Conservation (phyloP, 2,888 invertebrate genomes). For the Calameuta filiformis region DNA sequence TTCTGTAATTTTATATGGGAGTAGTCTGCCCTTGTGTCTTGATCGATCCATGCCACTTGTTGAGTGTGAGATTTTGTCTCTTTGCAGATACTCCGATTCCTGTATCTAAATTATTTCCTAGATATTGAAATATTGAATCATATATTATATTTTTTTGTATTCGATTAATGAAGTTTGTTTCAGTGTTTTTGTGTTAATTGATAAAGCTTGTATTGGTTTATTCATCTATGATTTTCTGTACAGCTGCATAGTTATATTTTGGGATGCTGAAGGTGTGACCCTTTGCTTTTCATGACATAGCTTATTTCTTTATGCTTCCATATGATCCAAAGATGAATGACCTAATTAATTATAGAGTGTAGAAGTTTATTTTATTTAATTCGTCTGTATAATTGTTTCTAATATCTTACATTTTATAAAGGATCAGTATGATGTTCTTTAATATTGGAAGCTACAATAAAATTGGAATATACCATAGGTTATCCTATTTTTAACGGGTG, state of each 20-base stretch:
- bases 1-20: neutral
- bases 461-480: neutral
- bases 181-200: neutral
- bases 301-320: neutral
- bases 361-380: neutral
- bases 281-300: neutral
- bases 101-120: neutral
- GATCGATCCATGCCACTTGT: neutral
- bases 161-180: neutral
- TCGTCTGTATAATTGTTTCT: neutral
- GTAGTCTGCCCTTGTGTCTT: neutral
- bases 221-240: neutral
- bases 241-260: neutral
- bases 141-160: neutral
- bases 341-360: neutral
- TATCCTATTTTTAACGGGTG: neutral
- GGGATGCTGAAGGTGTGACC: neutral
- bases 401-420: neutral
- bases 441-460: neutral
- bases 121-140: neutral
- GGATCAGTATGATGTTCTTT: neutral
- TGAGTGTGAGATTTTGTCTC: neutral
- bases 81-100: neutral
- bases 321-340: neutral
- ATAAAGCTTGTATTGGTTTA: neutral